phyloP scores from a whole-genome alignment of 2,113 vertebrate genomes.

The Neodontobutis hainanensis region DNA sequence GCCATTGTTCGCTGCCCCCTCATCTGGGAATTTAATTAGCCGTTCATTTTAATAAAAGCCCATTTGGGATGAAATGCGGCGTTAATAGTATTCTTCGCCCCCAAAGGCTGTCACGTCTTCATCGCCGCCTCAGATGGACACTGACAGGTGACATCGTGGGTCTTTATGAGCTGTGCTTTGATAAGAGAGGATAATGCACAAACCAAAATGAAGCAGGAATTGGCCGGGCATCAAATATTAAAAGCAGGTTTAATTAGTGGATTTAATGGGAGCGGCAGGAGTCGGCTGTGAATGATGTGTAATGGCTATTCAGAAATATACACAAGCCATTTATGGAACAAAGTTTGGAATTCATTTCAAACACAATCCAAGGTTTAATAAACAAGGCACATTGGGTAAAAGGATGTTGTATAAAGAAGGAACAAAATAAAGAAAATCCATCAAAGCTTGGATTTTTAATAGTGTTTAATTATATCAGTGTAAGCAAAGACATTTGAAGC shows the following conservation, averaged over 20 bases:
- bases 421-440: too few relatives aligned
- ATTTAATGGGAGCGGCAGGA: constrained; percentile 12
- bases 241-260: constrained; percentile 33
- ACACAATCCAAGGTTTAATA: too few relatives aligned
- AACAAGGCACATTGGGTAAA: too few relatives aligned
- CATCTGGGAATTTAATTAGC: constrained; percentile 83
- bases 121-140: constrained; percentile 65
- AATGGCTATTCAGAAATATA: too few relatives aligned
- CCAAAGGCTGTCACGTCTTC: constrained; percentile 66
- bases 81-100: constrained; percentile 69
- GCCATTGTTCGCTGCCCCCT: constrained; percentile 78
- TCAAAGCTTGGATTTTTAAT: too few relatives aligned
- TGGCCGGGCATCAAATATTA: constrained; percentile 27
- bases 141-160: constrained; percentile 66
- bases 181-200: constrained; percentile 39
- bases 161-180: constrained; percentile 47
- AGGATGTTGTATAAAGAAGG: too few relatives aligned
- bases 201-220: constrained; percentile 26
- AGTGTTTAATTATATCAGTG: too few relatives aligned
- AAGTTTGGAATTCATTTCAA: too few relatives aligned
- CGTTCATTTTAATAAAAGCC: constrained; percentile 83
- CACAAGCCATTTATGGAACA: too few relatives aligned
- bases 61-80: constrained; percentile 79
- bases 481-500: too few relatives aligned
- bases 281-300: too few relatives aligned